Evolutionary conservation across 2,797 vertebrate genomes (phyloP), one percentile per base, ranked within the genome.

Genomic region (Scomberomorus guttatus): DNA sequence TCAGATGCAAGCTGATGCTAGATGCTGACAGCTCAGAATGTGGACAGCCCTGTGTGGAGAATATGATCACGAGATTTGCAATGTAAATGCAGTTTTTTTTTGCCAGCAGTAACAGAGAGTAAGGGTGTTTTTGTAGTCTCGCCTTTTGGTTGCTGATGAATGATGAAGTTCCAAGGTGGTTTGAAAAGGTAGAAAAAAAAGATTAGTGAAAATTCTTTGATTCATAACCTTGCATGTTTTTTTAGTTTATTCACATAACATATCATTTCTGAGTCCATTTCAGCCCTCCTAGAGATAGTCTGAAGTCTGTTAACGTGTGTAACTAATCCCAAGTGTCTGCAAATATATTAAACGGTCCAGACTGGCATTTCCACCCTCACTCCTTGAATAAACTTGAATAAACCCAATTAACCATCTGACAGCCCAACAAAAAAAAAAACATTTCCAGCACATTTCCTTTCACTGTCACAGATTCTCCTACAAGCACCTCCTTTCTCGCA

Each of bases 331-430:
- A 37, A 32, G 46, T 48, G 54, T 46, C 10, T 3, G 29, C 2
- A n/a, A 39, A 59, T 24, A 27, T 10, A 66, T 25, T 15, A 37
- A 69, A 56, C 6, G 2, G 4, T 3, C n/a, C 32, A 73, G 51
- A 52, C 55, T 51, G 64, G 42, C 39, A 52, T 80, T 75, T 72
- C 61, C 59, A 64, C 18, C 44, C 39, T 6, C 27, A 2, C 20
- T 34, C 11, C 48, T 27, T 32, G 29, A 32, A 32, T 32, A 32
- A 32, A 32, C 29, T 55, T 59, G 20, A 55, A 62, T 24, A 57
- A 56, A 44, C 9, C 6, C 22, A 51, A 56, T 51, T 55, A 37
- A 68, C 27, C 0, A 2, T 46, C 46, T 54, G 46, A 37, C n/a
- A 48, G 46, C 5, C 52, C n/a, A n/a, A 32, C 22, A 5, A 3